phyloP scores from a whole-genome alignment of 2,888 invertebrate genomes.

The Monopis laevigella region DNA sequence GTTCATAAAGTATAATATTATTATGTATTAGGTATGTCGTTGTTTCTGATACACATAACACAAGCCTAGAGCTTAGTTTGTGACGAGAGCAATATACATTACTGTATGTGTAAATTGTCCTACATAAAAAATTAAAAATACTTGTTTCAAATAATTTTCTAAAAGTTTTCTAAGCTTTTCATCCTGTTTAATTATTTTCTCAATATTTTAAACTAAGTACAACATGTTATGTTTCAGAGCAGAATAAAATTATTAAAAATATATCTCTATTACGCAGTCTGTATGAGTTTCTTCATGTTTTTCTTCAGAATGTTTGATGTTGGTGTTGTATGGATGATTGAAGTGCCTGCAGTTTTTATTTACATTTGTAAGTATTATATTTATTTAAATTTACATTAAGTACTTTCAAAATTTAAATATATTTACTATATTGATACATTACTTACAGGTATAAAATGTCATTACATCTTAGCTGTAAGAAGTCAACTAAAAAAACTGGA shows the following conservation, averaged over 20 bases:
- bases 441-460: constrained; percentile 12
- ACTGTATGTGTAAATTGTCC: no score
- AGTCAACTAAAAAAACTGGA: constrained; percentile 11
- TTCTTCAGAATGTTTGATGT: constrained; percentile 12
- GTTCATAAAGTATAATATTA: no score
- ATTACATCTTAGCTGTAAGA: constrained; percentile 12
- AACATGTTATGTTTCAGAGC: constrained; percentile 9
- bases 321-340: not conserved
- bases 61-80: no score
- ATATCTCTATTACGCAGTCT: constrained; percentile 7
- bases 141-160: no score
- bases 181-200: not conserved
- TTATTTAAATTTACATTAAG: not conserved
- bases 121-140: no score
- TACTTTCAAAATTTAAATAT: no score
- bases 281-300: constrained; percentile 4
- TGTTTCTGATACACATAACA: no score
- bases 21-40: no score
- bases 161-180: no score
- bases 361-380: constrained; percentile 1
- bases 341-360: not conserved
- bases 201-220: not conserved
- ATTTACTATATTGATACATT: no score
- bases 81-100: no score
- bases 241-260: constrained; percentile 2